Base-by-base conservation (phyloP, 2,797 vertebrate genomes). In the Epinephelus coioides region DNA sequence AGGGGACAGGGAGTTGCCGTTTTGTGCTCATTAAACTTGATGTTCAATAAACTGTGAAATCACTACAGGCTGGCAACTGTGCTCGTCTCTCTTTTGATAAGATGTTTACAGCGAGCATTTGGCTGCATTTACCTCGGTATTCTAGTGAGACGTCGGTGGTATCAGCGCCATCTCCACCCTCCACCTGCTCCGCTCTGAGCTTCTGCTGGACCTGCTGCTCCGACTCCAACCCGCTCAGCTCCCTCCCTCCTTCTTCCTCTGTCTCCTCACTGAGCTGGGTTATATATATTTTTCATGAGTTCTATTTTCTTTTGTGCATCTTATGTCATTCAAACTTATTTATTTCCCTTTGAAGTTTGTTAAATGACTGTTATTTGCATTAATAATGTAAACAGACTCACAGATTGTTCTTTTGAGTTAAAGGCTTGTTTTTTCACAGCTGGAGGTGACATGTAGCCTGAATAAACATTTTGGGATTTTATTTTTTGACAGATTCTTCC, bases 161-260 rank as follows among this genome's bases (percentile, higher is more conserved):
- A 75, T 83, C 79, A 47, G 56, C 21, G 0, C 27, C 53, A 46
- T 79, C 76, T 78, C 88, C 82, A 30, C 67, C 81, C 83, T 83
- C 78, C 86, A 87, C 84, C 87, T 90, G 86, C 76, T 88, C 61
- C 25, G 30, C 64, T 79, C 76, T 2, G 55, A 84, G 69, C 83
- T 76, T 54, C 85, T 81, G 75, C 61, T 65, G 74, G 77, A 86
- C 76, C 87, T 81, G 74, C 85, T 80, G 78, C 56, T 86, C 61
- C 55, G 6, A 9, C 44, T 55, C 43, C 64, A 69, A 21, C 30
- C 59, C 50, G 2, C 57, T 72, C 66, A 3, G 49, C 53, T 43
- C 15, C n/a, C 25, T 53, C 59, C 73, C 27, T 25, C 17, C 43
- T 4, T 50, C 30, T 53, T 43, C 15, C 40, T 50, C 15, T 46